Evolutionary conservation across 2,888 invertebrate genomes (phyloP).

Genomic region (Drosophila algonquin): DNA sequence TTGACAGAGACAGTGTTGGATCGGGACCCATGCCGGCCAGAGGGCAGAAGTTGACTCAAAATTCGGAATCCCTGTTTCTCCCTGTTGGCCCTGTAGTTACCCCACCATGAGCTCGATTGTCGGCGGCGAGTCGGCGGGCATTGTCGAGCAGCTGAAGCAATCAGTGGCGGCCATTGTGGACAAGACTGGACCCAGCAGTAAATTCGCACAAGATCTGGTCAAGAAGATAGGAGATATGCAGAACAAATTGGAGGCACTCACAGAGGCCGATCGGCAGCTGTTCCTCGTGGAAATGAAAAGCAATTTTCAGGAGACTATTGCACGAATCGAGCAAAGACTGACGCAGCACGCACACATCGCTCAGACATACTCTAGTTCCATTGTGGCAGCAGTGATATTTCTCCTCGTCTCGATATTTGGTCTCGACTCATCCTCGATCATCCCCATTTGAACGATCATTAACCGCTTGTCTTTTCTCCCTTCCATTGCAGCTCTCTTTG

Average conservation of each 20-base stretch:
- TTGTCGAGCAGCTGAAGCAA: conserved; percentile 73
- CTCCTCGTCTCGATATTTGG: conserved; percentile 75
- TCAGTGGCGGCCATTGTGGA: conserved; percentile 72
- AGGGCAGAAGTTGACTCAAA: conserved; percentile 17
- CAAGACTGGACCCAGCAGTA: conserved; percentile 71
- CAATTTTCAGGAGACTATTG: conserved; percentile 73
- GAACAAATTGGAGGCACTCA: conserved; percentile 68
- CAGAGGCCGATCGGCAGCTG: conserved; percentile 65
- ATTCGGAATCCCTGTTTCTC: not conserved
- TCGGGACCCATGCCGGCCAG: conserved; percentile 34
- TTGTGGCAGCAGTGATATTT: conserved; percentile 71
- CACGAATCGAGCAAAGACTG: conserved; percentile 70
- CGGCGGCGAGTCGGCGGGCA: conserved; percentile 48
- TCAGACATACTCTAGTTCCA: conserved; percentile 74
- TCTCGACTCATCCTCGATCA: conserved; percentile 22
- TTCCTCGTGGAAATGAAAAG: conserved; percentile 78
- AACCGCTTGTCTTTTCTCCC: conserved; percentile 30
- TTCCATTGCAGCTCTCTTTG: conserved; percentile 91
- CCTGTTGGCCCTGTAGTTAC: not conserved
- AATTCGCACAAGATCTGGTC: conserved; percentile 69
- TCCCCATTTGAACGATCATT: not conserved
- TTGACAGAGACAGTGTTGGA: conserved; percentile 20
- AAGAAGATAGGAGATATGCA: conserved; percentile 69
- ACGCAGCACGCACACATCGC: conserved; percentile 67
- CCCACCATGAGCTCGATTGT: conserved; percentile 47